Conservation (phyloP, 2,888 invertebrate species). For the Lasiommata megera region DNA sequence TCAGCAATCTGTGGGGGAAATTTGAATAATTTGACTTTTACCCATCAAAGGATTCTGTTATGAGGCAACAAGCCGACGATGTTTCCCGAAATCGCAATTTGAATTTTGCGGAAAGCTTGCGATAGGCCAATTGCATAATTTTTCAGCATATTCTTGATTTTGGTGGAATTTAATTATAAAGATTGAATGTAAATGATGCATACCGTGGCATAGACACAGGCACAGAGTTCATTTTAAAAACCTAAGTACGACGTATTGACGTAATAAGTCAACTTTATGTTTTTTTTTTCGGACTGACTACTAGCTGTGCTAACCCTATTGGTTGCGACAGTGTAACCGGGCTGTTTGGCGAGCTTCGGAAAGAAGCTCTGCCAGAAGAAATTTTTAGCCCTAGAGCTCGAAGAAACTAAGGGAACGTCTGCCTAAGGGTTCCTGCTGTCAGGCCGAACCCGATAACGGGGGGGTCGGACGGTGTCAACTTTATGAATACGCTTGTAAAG, state of each 20-base stretch:
- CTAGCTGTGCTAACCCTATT: too few relatives aligned
- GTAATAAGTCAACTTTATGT: neutral
- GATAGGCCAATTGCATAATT: slow-evolving; percentile 30
- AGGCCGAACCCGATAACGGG: too few relatives aligned
- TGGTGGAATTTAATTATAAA: slow-evolving; percentile 13
- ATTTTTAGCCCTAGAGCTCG: too few relatives aligned
- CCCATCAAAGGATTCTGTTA: slow-evolving; percentile 44
- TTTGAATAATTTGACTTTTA: slow-evolving; percentile 45
- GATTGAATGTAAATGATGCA: slow-evolving; percentile 17
- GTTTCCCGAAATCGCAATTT: slow-evolving; percentile 38
- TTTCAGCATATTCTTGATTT: slow-evolving; percentile 19
- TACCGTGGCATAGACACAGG: neutral
- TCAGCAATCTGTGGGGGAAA: slow-evolving; percentile 41
- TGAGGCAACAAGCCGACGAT: slow-evolving; percentile 36
- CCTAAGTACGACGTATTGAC: neutral
- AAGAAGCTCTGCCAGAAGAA: too few relatives aligned
- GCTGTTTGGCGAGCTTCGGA: too few relatives aligned
- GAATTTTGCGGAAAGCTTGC: slow-evolving; percentile 34
- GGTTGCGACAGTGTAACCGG: too few relatives aligned
- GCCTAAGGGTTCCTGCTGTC: too few relatives aligned
- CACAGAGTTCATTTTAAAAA: too few relatives aligned
- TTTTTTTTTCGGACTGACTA: too few relatives aligned
- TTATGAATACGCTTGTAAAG: too few relatives aligned
- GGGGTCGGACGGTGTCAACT: too few relatives aligned
- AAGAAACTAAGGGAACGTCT: too few relatives aligned